phyloP scores from a whole-genome alignment of 2,113 vertebrate genomes.

The Zapornia atra region DNA sequence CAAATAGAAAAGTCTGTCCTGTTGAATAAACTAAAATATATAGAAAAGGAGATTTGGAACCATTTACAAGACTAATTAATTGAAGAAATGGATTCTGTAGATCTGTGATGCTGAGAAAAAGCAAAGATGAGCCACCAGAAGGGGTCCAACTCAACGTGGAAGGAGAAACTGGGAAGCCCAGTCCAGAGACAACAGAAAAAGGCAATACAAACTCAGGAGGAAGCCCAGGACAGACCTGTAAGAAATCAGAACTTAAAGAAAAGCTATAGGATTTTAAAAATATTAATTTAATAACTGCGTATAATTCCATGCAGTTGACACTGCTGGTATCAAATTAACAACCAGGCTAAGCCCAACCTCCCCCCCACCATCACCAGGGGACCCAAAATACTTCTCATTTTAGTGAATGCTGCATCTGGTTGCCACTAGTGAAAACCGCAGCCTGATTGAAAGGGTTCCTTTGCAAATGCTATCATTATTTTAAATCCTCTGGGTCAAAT shows the following conservation, averaged over 20 bases:
- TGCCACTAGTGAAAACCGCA: background rate
- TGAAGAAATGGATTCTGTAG: background rate
- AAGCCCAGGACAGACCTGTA: background rate
- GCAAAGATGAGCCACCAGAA: background rate
- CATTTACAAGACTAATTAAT: background rate
- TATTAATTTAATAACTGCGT: background rate
- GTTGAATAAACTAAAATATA: background rate
- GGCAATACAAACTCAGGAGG: background rate
- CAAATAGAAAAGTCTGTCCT: background rate
- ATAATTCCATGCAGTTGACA: background rate
- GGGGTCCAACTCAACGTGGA: background rate
- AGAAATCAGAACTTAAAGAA: background rate
- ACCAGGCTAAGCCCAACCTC: background rate
- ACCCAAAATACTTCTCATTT: background rate
- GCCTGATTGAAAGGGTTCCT: background rate
- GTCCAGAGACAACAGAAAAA: background rate
- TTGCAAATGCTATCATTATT: slow-evolving; percentile 1
- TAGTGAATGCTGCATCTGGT: background rate
- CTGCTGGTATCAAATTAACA: background rate
- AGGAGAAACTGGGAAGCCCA: background rate
- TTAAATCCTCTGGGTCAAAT: slow-evolving; percentile 12
- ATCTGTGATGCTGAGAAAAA: background rate
- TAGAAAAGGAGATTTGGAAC: background rate
- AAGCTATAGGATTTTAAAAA: background rate
- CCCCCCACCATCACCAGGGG: background rate